phyloP scores from a whole-genome alignment of 1,140 invertebrate species.

The Druon quercuslanigerum region DNA sequence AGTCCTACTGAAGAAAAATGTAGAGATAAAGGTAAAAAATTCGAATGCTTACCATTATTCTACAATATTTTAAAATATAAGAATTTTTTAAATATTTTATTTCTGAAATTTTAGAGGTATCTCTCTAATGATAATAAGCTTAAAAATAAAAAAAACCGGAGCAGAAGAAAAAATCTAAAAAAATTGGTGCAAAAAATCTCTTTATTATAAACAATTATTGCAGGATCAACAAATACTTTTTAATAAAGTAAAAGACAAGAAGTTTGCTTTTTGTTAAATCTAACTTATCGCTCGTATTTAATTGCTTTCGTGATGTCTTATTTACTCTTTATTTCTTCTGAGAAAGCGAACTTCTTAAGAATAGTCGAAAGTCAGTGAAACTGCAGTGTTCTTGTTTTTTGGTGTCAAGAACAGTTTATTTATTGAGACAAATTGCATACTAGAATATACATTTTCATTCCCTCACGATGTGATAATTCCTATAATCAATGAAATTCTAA shows the following conservation, averaged over 20 bases:
- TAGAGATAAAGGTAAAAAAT: too few relatives aligned
- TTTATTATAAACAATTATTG: conserved; percentile 8
- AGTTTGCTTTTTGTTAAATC: neutral
- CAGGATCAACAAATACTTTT: neutral
- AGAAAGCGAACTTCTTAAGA: conserved; percentile 15
- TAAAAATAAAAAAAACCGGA: neutral
- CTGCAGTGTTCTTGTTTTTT: neutral
- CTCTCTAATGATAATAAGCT: too few relatives aligned
- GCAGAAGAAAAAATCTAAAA: neutral
- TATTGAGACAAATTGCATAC: neutral
- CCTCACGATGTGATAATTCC: neutral
- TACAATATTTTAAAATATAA: too few relatives aligned
- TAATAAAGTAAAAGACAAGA: conserved; percentile 5
- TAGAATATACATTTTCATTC: conserved; percentile 4
- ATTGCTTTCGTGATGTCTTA: conserved; percentile 1
- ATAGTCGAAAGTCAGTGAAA: conserved; percentile 20
- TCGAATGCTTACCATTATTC: too few relatives aligned
- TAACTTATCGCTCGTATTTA: conserved; percentile 12
- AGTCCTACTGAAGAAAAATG: too few relatives aligned
- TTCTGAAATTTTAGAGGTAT: too few relatives aligned
- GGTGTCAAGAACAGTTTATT: conserved; percentile 15
- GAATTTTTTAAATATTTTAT: too few relatives aligned
- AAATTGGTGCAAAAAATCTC: too few relatives aligned
- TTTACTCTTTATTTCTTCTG: neutral
- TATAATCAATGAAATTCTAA: neutral